phyloP scores from a whole-genome alignment of 2,113 vertebrate genomes.

The Pandion haliaetus region DNA sequence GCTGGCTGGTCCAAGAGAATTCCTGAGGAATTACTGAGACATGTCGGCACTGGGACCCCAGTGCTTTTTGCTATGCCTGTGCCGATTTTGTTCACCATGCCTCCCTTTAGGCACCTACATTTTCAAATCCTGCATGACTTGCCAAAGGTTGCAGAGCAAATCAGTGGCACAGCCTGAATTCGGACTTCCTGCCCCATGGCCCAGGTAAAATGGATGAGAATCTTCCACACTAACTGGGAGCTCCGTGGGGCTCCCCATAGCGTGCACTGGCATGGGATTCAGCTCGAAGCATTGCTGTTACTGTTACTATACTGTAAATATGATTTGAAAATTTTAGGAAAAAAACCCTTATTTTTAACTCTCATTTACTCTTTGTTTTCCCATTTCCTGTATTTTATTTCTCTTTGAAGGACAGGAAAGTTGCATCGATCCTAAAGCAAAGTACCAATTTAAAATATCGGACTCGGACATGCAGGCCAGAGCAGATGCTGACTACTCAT shows the following conservation, averaged over 20 bases:
- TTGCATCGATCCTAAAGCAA: background rate
- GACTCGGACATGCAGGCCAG: background rate
- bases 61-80: background rate
- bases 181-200: background rate
- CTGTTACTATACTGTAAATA: background rate
- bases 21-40: background rate
- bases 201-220: background rate
- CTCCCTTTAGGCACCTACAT: background rate
- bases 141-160: background rate
- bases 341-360: background rate
- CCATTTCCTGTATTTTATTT: background rate
- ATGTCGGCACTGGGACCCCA: accelerated
- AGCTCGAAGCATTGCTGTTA: background rate
- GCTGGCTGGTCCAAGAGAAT: background rate
- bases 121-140: background rate
- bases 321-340: background rate
- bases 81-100: background rate
- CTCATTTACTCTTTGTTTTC: background rate
- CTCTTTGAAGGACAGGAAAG: background rate
- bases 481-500: background rate
- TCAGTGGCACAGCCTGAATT: background rate
- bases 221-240: background rate
- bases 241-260: background rate
- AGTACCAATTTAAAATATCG: background rate
- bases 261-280: background rate